A percentile compares a stretch with the other conserved stretches of the same genome.
phyloP scores from a whole-genome alignment of 2,113 vertebrate genomes.

The Suricata suricatta region DNA sequence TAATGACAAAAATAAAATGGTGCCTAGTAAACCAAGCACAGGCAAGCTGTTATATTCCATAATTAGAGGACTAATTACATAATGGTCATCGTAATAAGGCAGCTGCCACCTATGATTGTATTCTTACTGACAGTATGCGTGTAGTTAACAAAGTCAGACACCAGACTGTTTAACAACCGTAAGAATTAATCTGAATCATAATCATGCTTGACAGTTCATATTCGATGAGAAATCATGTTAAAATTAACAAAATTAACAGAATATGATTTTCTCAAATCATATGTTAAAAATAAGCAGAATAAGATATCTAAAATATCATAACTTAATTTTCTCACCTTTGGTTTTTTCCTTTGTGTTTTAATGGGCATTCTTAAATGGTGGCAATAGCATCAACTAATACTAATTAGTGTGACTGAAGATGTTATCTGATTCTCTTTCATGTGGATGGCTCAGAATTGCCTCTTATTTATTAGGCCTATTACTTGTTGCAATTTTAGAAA shows the following conservation, averaged over 20 bases:
- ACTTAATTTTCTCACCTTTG: neutral
- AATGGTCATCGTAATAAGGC: neutral
- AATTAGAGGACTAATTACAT: neutral
- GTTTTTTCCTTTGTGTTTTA: neutral
- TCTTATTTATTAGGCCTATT: neutral
- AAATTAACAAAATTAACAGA: neutral
- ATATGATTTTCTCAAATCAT: too few relatives aligned
- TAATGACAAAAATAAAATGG: neutral
- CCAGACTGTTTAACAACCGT: neutral
- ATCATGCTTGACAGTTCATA: neutral
- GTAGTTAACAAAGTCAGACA: neutral
- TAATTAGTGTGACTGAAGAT: neutral
- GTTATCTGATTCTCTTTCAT: neutral
- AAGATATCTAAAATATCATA: neutral
- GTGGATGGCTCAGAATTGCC: neutral
- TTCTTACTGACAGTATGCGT: neutral
- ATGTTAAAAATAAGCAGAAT: neutral
- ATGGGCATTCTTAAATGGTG: neutral
- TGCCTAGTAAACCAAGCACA: neutral
- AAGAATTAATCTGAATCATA: neutral
- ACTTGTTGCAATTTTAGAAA: neutral
- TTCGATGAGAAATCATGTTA: neutral
- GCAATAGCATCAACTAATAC: neutral
- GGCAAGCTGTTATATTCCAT: neutral
- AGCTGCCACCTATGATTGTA: neutral